These are phyloP conservation scores for Alosa alosa DNA, from an alignment of 2,113 vertebrate species.

Conservation along the genomic window DNA sequence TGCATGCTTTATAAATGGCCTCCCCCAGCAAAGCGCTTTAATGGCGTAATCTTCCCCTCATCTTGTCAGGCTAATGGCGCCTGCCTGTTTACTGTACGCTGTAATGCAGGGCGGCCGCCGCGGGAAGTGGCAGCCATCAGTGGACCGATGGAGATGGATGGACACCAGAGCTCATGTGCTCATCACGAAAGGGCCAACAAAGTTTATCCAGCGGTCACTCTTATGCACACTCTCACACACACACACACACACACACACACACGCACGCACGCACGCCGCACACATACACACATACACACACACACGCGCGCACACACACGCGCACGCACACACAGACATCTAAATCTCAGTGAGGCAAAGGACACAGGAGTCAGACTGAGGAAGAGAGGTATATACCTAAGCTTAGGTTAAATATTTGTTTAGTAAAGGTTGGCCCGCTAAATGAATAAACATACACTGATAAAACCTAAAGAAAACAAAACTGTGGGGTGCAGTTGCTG, in stretches of 20 bases:
- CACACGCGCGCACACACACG: not conserved
- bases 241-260: not conserved
- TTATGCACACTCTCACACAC: not conserved
- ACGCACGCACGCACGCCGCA: not conserved
- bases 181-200: not conserved
- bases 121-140: constrained; percentile 36
- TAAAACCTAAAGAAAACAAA: not conserved
- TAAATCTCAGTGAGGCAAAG: not conserved
- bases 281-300: not conserved
- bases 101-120: constrained; percentile 42
- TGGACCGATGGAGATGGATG: constrained; percentile 37
- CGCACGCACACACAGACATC: not conserved
- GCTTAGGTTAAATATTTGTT: not conserved
- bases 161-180: not conserved
- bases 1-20: constrained; percentile 40
- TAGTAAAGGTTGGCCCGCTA: not conserved
- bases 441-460: not conserved
- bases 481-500: not conserved
- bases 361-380: not conserved
- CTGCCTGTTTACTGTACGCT: constrained; percentile 49
- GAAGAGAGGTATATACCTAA: not conserved
- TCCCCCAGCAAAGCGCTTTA: constrained; percentile 33
- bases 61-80: constrained; percentile 48
- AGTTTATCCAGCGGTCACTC: not conserved
- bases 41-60: constrained; percentile 43